phyloP scores from a whole-genome alignment of 2,888 invertebrate species.

The Macroteleia sp. region DNA sequence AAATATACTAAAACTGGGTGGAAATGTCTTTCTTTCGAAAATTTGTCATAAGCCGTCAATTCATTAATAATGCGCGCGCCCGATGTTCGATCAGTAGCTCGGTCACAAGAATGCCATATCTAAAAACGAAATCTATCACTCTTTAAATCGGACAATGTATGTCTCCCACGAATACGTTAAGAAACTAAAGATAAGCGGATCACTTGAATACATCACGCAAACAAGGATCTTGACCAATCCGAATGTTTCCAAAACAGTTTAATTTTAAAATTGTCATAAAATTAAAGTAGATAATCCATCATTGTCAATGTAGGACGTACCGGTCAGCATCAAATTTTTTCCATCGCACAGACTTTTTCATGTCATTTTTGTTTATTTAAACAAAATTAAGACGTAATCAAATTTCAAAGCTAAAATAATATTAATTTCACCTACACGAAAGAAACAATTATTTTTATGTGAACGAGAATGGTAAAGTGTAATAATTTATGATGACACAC shows the following conservation, averaged over 20 bases:
- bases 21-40: conserved; percentile 31
- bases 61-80: conserved; percentile 74
- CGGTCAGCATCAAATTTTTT: too few species aligned
- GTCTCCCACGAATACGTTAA: conserved; percentile 41
- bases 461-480: too few species aligned
- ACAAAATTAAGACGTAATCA: too few species aligned
- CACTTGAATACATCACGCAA: conserved; percentile 46
- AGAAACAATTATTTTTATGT: too few species aligned
- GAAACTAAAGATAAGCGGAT: conserved; percentile 41
- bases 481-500: too few species aligned
- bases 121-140: conserved; percentile 65
- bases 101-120: conserved; percentile 62
- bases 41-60: conserved; percentile 62
- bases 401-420: too few species aligned
- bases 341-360: too few species aligned
- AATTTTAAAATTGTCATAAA: conserved; percentile 27
- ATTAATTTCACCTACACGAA: too few species aligned
- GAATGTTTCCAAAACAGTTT: conserved; percentile 37
- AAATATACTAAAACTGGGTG: too few species aligned
- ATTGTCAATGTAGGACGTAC: conserved; percentile 15
- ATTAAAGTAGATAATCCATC: conserved; percentile 15
- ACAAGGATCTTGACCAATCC: conserved; percentile 32
- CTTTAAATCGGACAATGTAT: conserved; percentile 48
- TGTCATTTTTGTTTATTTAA: too few species aligned
- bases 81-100: conserved; percentile 72